phyloP scores from a whole-genome alignment of 2,888 invertebrate species.

The Protonemura montana region DNA sequence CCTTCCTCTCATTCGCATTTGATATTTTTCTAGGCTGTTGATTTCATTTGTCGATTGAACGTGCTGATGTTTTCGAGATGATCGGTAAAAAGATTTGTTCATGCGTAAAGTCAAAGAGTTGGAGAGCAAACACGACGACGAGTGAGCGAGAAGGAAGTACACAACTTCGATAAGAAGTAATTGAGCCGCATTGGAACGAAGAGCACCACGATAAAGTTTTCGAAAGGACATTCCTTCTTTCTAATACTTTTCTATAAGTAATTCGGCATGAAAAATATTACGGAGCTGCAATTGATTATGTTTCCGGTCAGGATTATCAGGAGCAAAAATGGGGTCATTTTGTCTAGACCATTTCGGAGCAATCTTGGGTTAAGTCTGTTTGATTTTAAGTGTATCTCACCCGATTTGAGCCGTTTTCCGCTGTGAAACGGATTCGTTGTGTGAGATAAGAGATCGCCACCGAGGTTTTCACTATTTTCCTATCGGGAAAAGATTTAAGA shows the following conservation, averaged over 20 bases:
- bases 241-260: not conserved
- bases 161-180: constrained; percentile 30
- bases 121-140: constrained; percentile 19
- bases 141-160: not conserved
- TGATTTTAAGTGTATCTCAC: not conserved
- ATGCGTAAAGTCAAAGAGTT: constrained; percentile 28
- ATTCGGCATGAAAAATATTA: not conserved
- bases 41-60: constrained; percentile 33
- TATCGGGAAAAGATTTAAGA: not conserved
- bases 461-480: not conserved
- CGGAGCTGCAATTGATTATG: constrained; percentile 1
- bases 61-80: constrained; percentile 23
- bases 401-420: not conserved
- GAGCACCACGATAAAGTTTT: not conserved
- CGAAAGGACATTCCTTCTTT: not conserved
- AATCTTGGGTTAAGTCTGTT: not conserved
- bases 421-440: not conserved
- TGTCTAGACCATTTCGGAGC: constrained; percentile 37
- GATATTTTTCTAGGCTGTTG: constrained; percentile 22
- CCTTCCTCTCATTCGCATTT: not conserved
- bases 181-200: not conserved
- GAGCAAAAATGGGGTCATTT: constrained; percentile 34
- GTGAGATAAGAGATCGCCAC: not conserved
- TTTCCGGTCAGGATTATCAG: not conserved
- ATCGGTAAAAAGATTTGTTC: constrained; percentile 13